Percentiles rank a stretch among this genome's conserved stretches.
Conservation (phyloP, 2,113 vertebrate genomes). For the Ailuropoda melanoleuca region DNA sequence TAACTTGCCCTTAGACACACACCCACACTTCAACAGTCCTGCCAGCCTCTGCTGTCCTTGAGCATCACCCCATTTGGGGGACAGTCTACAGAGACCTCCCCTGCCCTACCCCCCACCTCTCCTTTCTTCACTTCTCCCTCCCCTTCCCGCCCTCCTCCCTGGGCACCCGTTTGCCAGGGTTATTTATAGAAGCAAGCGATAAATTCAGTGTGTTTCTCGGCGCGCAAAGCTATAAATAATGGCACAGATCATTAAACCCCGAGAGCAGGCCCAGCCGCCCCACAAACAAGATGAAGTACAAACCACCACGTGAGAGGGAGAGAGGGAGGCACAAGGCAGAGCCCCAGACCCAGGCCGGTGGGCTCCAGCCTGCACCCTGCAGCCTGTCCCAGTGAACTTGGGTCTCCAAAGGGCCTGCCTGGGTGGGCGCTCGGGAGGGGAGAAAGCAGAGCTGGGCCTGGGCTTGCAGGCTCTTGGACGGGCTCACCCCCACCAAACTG, state of each 20-base stretch:
- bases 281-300: conserved; percentile 82
- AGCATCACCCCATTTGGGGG: conserved; percentile 50
- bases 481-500: background rate
- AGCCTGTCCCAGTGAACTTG: background rate
- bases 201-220: conserved; percentile 84
- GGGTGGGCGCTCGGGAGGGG: too few relatives aligned
- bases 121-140: conserved; percentile 63
- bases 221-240: conserved; percentile 83
- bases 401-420: background rate
- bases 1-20: background rate
- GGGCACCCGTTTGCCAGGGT: conserved; percentile 77
- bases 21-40: background rate
- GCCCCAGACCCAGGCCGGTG: background rate
- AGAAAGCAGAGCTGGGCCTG: background rate
- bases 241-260: conserved; percentile 84
- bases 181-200: conserved; percentile 83
- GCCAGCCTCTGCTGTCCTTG: conserved; percentile 35
- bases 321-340: conserved; percentile 51
- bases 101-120: conserved; percentile 53
- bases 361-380: background rate
- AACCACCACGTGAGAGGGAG: conserved; percentile 69
- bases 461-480: background rate
- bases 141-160: conserved; percentile 59
- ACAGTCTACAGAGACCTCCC: conserved; percentile 35
- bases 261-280: conserved; percentile 79